These are phyloP conservation scores for Pangasius sanitwongsei DNA, from an alignment of 2,797 vertebrate species.

Conservation along the genomic window DNA sequence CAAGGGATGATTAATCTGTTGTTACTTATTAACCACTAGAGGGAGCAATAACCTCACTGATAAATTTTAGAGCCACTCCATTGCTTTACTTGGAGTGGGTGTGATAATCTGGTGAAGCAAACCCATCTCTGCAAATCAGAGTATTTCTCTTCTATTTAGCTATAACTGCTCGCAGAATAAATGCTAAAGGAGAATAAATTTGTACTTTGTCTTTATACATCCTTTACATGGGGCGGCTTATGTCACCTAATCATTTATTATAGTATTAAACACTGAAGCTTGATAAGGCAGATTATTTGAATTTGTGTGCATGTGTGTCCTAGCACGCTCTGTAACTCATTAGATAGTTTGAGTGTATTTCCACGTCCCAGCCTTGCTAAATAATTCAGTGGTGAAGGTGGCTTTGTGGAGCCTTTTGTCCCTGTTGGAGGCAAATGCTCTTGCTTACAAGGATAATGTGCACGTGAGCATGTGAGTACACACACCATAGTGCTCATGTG, in stretches of 20 bases:
- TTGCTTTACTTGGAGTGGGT: background rate
- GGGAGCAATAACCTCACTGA: slow-evolving; percentile 24
- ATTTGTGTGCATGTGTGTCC: slow-evolving; percentile 26
- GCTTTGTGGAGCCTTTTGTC: slow-evolving; percentile 64
- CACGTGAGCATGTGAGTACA: slow-evolving; percentile 24
- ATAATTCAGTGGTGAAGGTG: slow-evolving; percentile 68
- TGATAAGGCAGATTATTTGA: slow-evolving; percentile 10
- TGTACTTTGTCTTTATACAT: slow-evolving; percentile 2
- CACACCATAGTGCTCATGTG: slow-evolving; percentile 64
- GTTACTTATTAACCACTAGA: slow-evolving; percentile 10
- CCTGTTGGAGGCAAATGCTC: slow-evolving; percentile 77
- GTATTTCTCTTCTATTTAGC: background rate
- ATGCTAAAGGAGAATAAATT: background rate
- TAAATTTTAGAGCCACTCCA: background rate
- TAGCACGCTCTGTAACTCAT: slow-evolving; percentile 59
- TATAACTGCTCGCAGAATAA: background rate
- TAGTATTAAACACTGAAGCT: background rate
- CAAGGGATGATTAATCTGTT: background rate
- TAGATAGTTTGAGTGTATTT: slow-evolving; percentile 61
- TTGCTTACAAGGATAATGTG: slow-evolving; percentile 74
- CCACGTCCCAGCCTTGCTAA: slow-evolving; percentile 62
- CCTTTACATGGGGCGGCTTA: background rate
- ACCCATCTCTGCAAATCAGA: background rate
- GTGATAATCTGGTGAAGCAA: background rate
- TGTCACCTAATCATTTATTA: slow-evolving; percentile 9